A percentile compares a stretch with the other conserved stretches of the same genome.
phyloP scores from a whole-genome alignment of 1,140 invertebrate species.

The Nasonia vitripennis region DNA sequence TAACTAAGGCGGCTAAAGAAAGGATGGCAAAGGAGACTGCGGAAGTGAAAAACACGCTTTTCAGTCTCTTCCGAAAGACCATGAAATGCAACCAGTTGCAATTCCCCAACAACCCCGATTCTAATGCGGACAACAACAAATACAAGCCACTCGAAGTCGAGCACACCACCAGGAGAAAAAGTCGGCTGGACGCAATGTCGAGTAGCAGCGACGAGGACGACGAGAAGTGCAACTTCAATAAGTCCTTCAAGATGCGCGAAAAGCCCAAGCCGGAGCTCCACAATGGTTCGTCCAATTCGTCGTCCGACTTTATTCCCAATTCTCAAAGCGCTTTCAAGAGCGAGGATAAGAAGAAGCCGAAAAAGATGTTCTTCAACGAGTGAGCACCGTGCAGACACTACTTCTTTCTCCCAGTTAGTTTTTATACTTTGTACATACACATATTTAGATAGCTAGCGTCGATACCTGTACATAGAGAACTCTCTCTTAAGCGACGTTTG shows the following conservation, averaged over 20 bases:
- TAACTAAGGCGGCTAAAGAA: background rate
- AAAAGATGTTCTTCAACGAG: constrained; percentile 37
- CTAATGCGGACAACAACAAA: background rate
- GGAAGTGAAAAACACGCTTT: background rate
- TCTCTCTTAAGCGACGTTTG: background rate
- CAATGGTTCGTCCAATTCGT: background rate
- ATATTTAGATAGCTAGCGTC: background rate
- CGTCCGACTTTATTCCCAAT: background rate
- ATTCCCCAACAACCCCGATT: background rate
- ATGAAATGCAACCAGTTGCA: background rate
- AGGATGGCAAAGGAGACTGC: background rate
- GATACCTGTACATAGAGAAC: background rate
- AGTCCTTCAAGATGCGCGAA: background rate
- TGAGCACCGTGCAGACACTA: background rate
- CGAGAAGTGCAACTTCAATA: background rate
- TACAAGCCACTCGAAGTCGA: background rate
- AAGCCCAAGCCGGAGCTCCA: background rate
- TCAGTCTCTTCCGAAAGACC: background rate
- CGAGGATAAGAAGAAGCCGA: constrained; percentile 2
- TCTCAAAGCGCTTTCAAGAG: background rate
- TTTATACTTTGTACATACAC: background rate
- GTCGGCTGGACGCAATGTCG: background rate
- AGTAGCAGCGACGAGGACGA: constrained; percentile 23
- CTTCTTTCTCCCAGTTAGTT: background rate
- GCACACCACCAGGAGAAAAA: background rate